Evolutionary conservation across 2,797 vertebrate species (phyloP).

Genomic region (Fundulus diaphanus): DNA sequence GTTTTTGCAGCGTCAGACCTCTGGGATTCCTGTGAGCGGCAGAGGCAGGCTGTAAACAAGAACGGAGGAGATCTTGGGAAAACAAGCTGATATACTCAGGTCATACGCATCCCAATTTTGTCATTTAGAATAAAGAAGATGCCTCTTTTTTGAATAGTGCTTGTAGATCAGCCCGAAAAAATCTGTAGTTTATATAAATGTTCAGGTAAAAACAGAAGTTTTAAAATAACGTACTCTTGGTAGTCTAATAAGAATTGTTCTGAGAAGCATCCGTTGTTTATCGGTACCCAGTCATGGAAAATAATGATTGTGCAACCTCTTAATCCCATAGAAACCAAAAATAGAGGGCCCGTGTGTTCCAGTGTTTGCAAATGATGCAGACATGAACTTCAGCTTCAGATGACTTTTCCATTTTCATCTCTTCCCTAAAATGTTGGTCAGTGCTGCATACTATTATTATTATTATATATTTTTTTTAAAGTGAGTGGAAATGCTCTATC

Average conservation of each 20-base stretch:
- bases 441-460: not conserved
- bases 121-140: conserved; percentile 8
- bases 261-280: not conserved
- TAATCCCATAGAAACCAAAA: conserved; percentile 43
- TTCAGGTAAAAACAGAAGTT: not conserved
- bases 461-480: too few species aligned
- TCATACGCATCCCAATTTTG: conserved; percentile 20
- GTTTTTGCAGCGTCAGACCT: conserved; percentile 47
- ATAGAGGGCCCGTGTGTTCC: conserved; percentile 39
- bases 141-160: not conserved
- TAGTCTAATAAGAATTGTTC: rapidly evolving
- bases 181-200: not conserved
- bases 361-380: conserved; percentile 49
- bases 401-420: conserved; percentile 42
- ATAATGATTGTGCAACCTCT: conserved; percentile 42
- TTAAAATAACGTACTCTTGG: not conserved
- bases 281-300: conserved; percentile 35
- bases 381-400: conserved; percentile 44
- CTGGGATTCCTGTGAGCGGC: conserved; percentile 59
- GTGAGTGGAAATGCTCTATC: too few species aligned
- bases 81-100: conserved; percentile 28
- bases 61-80: conserved; percentile 40
- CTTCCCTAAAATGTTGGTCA: not conserved
- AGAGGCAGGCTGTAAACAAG: conserved; percentile 44
- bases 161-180: not conserved